Evolutionary conservation across 1,140 invertebrate genomes (phyloP).

Genomic region (Papilio helenus): DNA sequence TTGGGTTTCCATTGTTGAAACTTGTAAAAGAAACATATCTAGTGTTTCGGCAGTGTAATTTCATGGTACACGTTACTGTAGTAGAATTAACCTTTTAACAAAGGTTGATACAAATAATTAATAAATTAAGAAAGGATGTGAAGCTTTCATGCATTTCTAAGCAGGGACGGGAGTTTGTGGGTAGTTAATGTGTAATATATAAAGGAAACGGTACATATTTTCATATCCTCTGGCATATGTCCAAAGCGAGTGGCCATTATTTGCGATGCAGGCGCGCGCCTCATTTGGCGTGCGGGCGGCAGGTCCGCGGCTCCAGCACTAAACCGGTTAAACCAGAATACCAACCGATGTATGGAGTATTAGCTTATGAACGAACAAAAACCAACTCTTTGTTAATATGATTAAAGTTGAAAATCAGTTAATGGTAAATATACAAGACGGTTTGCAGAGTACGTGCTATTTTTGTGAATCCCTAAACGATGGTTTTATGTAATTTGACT

Average conservation of each 20-base stretch:
- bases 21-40: too few relatives aligned
- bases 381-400: conserved; percentile 52
- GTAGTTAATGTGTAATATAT: conserved; percentile 19
- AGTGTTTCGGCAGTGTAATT: too few relatives aligned
- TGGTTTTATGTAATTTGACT: conserved; percentile 58
- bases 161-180: neutral
- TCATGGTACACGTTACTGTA: too few relatives aligned
- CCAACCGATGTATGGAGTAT: conserved; percentile 69
- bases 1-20: too few relatives aligned
- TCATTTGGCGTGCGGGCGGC: conserved; percentile 77
- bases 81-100: too few relatives aligned
- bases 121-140: neutral
- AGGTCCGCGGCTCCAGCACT: conserved; percentile 71
- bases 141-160: neutral
- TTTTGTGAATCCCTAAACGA: conserved; percentile 73
- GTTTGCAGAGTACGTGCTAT: conserved; percentile 67
- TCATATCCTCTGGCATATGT: conserved; percentile 54
- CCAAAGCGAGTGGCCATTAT: conserved; percentile 63
- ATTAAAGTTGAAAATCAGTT: conserved; percentile 56
- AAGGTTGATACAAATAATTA: too few relatives aligned
- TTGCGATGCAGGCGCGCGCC: conserved; percentile 69
- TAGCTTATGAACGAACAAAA: conserved; percentile 53
- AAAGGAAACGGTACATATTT: conserved; percentile 43
- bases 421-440: conserved; percentile 44
- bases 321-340: conserved; percentile 80